Conservation (phyloP, 2,113 vertebrate species). For the Lanius ludovicianus region DNA sequence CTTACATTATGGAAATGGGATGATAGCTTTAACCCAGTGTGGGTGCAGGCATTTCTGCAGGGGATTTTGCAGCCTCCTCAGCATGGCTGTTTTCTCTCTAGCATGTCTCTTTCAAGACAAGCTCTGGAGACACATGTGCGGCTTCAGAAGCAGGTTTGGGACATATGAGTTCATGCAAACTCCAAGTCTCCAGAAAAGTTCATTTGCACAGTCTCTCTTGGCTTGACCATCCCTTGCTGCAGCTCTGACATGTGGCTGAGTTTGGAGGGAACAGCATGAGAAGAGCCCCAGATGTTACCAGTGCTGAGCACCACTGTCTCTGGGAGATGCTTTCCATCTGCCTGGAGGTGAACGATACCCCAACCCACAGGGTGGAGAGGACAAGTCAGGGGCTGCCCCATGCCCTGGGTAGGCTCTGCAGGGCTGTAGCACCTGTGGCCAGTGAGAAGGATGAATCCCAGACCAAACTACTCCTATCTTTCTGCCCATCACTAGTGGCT, state of each 20-base stretch:
- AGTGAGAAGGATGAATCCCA: background rate
- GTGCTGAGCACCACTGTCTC: fast-evolving
- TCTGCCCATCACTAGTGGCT: background rate
- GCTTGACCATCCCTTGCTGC: background rate
- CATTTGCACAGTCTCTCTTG: background rate
- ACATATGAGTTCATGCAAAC: background rate
- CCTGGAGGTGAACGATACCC: fast-evolving
- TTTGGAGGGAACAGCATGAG: background rate
- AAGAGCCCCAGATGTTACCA: background rate
- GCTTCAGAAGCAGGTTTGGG: background rate
- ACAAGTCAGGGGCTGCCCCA: background rate
- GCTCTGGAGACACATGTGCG: fast-evolving
- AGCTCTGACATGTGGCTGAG: fast-evolving
- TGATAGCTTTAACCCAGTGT: background rate
- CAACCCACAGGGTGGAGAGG: fast-evolving
- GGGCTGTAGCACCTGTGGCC: background rate
- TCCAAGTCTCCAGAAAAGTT: background rate
- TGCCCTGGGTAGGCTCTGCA: background rate
- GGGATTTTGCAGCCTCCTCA: background rate
- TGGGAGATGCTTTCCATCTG: background rate
- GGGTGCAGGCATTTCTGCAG: background rate
- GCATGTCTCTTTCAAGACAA: background rate
- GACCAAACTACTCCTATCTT: background rate
- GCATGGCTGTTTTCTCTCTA: background rate
- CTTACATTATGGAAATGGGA: background rate